Evolutionary conservation across 2,797 vertebrate genomes (phyloP).

Genomic region (Phataginus tricuspis): DNA sequence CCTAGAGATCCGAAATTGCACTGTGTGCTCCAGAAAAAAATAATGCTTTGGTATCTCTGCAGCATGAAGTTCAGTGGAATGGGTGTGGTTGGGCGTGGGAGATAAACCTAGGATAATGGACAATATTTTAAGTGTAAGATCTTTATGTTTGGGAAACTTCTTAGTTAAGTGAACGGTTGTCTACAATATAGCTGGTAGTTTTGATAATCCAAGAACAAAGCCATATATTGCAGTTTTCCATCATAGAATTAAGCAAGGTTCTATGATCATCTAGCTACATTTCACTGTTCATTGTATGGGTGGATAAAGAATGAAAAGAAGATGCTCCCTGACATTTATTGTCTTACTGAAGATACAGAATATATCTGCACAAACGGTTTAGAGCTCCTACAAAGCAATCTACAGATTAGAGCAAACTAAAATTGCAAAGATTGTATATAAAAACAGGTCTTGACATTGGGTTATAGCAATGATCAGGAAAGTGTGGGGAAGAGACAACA

Average conservation of each 20-base stretch:
- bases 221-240: background rate
- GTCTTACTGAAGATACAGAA: background rate
- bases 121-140: background rate
- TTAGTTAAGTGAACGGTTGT: background rate
- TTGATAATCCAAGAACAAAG: background rate
- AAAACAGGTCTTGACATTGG: background rate
- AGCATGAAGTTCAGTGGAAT: constrained; percentile 22
- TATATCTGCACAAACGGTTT: background rate
- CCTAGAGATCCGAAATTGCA: background rate
- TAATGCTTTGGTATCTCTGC: background rate
- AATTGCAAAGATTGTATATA: background rate
- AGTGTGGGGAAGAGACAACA: background rate
- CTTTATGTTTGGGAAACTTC: background rate
- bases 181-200: background rate
- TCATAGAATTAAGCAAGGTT: background rate
- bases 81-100: background rate
- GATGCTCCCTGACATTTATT: background rate
- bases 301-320: background rate
- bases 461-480: constrained; percentile 2
- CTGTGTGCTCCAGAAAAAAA: background rate
- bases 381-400: background rate
- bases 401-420: background rate
- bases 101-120: background rate
- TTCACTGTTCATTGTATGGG: background rate
- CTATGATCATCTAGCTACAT: background rate